phyloP scores from a whole-genome alignment of 2,888 invertebrate genomes.

The Hyppa rectilinea region DNA sequence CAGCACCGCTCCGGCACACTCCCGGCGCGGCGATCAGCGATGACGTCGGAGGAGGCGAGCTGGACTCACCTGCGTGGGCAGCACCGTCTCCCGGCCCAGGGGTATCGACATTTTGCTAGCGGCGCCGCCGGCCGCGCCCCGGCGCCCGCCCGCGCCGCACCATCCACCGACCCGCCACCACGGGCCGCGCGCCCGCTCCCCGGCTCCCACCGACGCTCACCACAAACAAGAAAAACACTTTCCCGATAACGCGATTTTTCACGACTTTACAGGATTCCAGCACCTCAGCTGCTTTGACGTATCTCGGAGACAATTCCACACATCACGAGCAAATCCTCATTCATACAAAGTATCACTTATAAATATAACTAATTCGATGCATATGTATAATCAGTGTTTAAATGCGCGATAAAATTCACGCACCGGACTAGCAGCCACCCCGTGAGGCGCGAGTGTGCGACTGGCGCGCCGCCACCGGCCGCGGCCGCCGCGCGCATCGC shows the following conservation, averaged over 20 bases:
- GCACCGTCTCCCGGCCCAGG: slow-evolving; percentile 88
- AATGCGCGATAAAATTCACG: slow-evolving; percentile 73
- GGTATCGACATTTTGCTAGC: slow-evolving; percentile 90
- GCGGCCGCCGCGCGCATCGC: slow-evolving; percentile 73
- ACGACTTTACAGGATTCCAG: slow-evolving; percentile 68
- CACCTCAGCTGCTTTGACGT: slow-evolving; percentile 63
- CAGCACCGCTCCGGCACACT: slow-evolving; percentile 10
- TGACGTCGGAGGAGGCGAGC: slow-evolving; percentile 46
- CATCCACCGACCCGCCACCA: slow-evolving; percentile 86
- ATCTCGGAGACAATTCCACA: slow-evolving; percentile 68
- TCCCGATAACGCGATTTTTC: slow-evolving; percentile 78
- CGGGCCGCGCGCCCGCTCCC: slow-evolving; percentile 77
- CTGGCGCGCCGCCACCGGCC: slow-evolving; percentile 76
- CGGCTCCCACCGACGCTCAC: slow-evolving; percentile 75
- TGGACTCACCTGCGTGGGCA: slow-evolving; percentile 88
- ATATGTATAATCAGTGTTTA: slow-evolving; percentile 70
- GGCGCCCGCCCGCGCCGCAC: slow-evolving; percentile 88
- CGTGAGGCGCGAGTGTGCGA: slow-evolving; percentile 84
- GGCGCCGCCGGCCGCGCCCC: slow-evolving; percentile 90
- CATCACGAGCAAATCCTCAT: slow-evolving; percentile 75
- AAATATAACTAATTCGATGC: slow-evolving; percentile 71
- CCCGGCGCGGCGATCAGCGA: slow-evolving; percentile 1
- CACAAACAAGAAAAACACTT: slow-evolving; percentile 87
- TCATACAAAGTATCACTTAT: slow-evolving; percentile 69
- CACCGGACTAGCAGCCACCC: slow-evolving; percentile 76